These are phyloP conservation scores for Bujurquina vittata DNA, from an alignment of 2,113 vertebrate species.

Conservation along the genomic window DNA sequence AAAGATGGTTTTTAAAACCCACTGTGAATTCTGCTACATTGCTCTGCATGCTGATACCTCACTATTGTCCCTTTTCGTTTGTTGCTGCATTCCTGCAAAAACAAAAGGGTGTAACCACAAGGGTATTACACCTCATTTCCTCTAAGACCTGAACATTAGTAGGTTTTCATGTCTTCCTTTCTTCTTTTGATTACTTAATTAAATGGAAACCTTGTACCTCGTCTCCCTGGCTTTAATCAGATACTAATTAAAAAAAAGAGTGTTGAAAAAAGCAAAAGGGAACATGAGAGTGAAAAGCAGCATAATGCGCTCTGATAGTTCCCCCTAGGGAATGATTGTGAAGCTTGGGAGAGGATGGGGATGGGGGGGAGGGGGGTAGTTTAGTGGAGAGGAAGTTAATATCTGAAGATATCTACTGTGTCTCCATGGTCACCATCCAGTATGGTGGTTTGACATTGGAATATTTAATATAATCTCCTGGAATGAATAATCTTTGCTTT, in stretches of 20 bases:
- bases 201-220: slow-evolving; percentile 67
- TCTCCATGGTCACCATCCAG: slow-evolving; percentile 55
- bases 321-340: slow-evolving; percentile 43
- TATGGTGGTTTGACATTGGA: slow-evolving; percentile 34
- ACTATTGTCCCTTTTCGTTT: neutral
- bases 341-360: slow-evolving; percentile 20
- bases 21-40: neutral
- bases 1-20: no score
- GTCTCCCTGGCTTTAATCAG: slow-evolving; percentile 66
- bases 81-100: slow-evolving; percentile 19
- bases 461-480: slow-evolving; percentile 68
- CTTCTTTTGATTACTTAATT: slow-evolving; percentile 75
- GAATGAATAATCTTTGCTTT: slow-evolving; percentile 60
- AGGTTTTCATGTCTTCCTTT: slow-evolving; percentile 65
- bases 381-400: slow-evolving; percentile 50
- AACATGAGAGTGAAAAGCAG: slow-evolving; percentile 54
- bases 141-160: slow-evolving; percentile 48
- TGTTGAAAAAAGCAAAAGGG: slow-evolving; percentile 34
- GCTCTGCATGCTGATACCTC: neutral
- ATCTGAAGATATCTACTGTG: slow-evolving; percentile 47
- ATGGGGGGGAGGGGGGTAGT: slow-evolving; percentile 9
- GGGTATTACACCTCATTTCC: slow-evolving; percentile 63
- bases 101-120: slow-evolving; percentile 23
- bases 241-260: slow-evolving; percentile 67
- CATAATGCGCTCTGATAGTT: slow-evolving; percentile 26